phyloP scores from a whole-genome alignment of 1,140 invertebrate genomes.

The Rhopalosiphum maidis region DNA sequence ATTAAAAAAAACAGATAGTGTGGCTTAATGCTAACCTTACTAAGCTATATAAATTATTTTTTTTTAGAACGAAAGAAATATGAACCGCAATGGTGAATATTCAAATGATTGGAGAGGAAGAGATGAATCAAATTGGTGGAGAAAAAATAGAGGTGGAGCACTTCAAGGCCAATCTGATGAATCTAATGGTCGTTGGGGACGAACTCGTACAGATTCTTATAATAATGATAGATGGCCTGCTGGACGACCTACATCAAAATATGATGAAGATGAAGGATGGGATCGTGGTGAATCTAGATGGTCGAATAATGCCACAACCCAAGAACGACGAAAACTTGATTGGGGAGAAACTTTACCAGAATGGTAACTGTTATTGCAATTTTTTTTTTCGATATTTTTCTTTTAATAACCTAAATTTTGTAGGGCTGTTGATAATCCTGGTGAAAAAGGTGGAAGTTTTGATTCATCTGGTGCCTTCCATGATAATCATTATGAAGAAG shows the following conservation, averaged over 20 bases:
- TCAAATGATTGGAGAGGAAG: slow-evolving; percentile 52
- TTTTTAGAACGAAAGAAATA: slow-evolving; percentile 46
- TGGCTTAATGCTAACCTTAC: background rate
- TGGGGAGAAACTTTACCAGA: slow-evolving; percentile 58
- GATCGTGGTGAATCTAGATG: slow-evolving; percentile 51
- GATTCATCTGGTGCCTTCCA: slow-evolving; percentile 86
- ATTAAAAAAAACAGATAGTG: background rate
- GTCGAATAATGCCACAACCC: slow-evolving; percentile 26
- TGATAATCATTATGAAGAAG: slow-evolving; percentile 70
- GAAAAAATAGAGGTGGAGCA: slow-evolving; percentile 53
- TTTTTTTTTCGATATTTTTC: background rate
- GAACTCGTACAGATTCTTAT: slow-evolving; percentile 52
- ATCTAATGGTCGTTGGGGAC: slow-evolving; percentile 53
- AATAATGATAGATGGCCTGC: slow-evolving; percentile 52
- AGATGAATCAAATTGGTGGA: slow-evolving; percentile 54
- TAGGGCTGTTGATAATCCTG: slow-evolving; percentile 75
- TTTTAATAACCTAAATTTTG: slow-evolving; percentile 20
- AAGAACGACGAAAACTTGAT: slow-evolving; percentile 49
- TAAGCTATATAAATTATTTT: background rate
- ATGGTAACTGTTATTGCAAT: slow-evolving; percentile 24
- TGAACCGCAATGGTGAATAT: slow-evolving; percentile 50
- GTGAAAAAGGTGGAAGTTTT: slow-evolving; percentile 83
- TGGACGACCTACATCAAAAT: slow-evolving; percentile 37
- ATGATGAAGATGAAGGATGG: slow-evolving; percentile 56
- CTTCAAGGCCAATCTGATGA: slow-evolving; percentile 47